These are phyloP conservation scores for Erpobdella octoculata DNA, from an alignment of 2,888 invertebrate genomes.

Conservation along the genomic window DNA sequence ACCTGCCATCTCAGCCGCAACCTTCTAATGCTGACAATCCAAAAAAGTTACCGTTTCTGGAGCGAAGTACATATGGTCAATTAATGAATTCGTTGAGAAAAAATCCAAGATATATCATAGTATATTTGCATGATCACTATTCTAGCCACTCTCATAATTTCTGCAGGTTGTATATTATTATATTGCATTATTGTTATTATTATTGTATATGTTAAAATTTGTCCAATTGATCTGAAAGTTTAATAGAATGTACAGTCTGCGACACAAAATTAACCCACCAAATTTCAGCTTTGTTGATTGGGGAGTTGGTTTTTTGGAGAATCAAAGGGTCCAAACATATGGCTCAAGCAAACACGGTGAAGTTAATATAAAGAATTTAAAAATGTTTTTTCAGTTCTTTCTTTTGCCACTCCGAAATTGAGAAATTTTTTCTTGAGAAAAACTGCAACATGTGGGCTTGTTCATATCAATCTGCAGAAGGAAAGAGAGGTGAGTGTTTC, in stretches of 20 bases:
- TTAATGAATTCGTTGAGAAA: slow-evolving; percentile 4
- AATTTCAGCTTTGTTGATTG: too few relatives aligned
- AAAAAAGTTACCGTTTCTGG: background rate
- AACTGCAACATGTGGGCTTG: slow-evolving; percentile 1
- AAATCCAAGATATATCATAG: background rate
- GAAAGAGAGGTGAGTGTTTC: background rate
- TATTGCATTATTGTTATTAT: too few relatives aligned
- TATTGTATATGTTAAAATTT: too few relatives aligned
- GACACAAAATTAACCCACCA: too few relatives aligned
- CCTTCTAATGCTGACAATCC: background rate
- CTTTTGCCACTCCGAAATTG: background rate
- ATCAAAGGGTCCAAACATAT: too few relatives aligned
- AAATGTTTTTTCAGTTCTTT: background rate
- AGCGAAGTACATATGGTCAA: background rate
- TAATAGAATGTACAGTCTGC: too few relatives aligned
- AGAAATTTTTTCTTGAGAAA: background rate
- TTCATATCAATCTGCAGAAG: background rate
- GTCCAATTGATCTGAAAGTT: too few relatives aligned
- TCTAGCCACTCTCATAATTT: background rate
- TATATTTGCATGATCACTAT: background rate
- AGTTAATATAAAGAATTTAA: too few relatives aligned
- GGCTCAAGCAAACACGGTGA: too few relatives aligned
- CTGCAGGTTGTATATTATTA: background rate
- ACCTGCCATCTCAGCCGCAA: too few relatives aligned
- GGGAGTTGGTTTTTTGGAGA: too few relatives aligned